Conservation (phyloP, 2,113 vertebrate genomes). For the Martes martes region DNA sequence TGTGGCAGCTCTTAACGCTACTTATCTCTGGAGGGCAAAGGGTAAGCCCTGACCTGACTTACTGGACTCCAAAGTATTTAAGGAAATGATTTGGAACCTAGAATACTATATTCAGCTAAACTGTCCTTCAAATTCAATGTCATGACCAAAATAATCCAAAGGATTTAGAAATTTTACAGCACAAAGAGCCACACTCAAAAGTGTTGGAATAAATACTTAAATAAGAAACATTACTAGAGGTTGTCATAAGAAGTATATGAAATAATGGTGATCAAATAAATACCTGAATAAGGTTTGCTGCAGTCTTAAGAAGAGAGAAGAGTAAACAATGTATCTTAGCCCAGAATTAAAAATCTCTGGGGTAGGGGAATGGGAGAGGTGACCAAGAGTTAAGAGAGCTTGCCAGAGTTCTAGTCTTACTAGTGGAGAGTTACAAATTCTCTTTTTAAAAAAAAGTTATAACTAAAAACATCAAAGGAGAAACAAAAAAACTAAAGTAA, state of each 20-base stretch:
- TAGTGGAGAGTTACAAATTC: not conserved
- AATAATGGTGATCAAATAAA: not conserved
- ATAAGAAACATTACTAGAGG: not conserved
- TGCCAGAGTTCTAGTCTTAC: not conserved
- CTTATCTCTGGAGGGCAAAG: not conserved
- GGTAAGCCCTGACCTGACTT: not conserved
- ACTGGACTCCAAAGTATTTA: not conserved
- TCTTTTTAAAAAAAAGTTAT: not conserved
- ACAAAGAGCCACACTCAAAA: not conserved
- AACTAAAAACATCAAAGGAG: not conserved
- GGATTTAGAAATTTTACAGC: not conserved
- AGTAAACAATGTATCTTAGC: not conserved
- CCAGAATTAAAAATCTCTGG: not conserved
- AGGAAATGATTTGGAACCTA: not conserved
- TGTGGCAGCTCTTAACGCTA: not conserved
- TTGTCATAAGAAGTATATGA: not conserved
- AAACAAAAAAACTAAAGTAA: not conserved
- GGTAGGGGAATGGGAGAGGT: not conserved
- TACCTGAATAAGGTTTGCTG: not conserved
- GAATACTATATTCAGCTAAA: not conserved
- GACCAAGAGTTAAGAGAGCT: not conserved
- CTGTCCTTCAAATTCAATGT: not conserved
- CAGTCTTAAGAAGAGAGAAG: not conserved
- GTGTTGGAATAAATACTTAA: not conserved
- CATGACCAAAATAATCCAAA: not conserved